Conservation (phyloP, 1,140 invertebrate species). For the Euwallacea fornicatus region DNA sequence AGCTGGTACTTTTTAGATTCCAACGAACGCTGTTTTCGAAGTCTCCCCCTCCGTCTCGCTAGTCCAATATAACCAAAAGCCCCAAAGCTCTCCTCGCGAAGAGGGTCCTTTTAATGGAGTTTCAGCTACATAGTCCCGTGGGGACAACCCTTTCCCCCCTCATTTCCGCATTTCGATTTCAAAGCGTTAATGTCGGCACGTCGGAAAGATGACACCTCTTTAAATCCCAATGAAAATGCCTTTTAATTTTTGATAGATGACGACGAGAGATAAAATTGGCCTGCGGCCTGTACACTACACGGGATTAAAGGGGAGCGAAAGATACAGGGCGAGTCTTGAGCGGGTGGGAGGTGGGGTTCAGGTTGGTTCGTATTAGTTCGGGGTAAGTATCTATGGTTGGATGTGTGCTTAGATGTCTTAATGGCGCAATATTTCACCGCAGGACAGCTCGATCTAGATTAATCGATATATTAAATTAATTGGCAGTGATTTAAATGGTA, state of each 20-base stretch:
- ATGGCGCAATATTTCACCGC: slow-evolving; percentile 24
- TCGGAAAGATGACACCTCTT: slow-evolving; percentile 25
- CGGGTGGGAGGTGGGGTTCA: too few relatives aligned
- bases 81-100: too few relatives aligned
- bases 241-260: slow-evolving; percentile 30
- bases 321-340: too few relatives aligned
- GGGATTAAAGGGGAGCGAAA: neutral
- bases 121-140: neutral
- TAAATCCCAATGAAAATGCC: slow-evolving; percentile 24
- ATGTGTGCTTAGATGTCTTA: too few relatives aligned
- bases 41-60: too few relatives aligned
- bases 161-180: slow-evolving; percentile 9
- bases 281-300: neutral
- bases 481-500: slow-evolving; percentile 14
- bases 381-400: too few relatives aligned
- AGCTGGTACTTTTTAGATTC: too few relatives aligned
- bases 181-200: slow-evolving; percentile 23
- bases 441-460: slow-evolving; percentile 27
- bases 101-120: neutral
- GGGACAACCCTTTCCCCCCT: slow-evolving; percentile 13
- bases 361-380: too few relatives aligned
- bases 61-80: too few relatives aligned
- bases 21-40: too few relatives aligned
- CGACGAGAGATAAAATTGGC: slow-evolving; percentile 19
- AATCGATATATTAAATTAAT: slow-evolving; percentile 28